Conservation (phyloP, 1,140 invertebrate genomes). For the Drosophila dunni region DNA sequence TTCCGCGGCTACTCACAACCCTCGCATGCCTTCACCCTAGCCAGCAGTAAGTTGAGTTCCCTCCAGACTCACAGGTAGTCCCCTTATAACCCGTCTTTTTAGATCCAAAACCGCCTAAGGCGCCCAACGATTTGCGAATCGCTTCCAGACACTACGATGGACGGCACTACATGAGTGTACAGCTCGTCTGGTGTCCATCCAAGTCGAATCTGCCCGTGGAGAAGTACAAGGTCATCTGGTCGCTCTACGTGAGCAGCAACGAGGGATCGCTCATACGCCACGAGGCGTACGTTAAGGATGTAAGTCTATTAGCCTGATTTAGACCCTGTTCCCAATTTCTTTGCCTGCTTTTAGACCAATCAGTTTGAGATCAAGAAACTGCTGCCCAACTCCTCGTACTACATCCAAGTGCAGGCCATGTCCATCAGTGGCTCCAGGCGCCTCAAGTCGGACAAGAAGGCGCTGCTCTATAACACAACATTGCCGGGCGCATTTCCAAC, state of each 20-base stretch:
- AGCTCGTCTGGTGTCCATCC: constrained; percentile 88
- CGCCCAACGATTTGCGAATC: constrained; percentile 88
- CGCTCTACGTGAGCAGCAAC: constrained; percentile 66
- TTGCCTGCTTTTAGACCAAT: constrained; percentile 51
- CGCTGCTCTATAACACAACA: constrained; percentile 88
- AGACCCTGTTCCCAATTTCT: background rate
- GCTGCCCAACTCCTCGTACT: constrained; percentile 88
- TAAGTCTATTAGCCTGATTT: constrained; percentile 57
- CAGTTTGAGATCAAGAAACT: constrained; percentile 86
- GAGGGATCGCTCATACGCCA: constrained; percentile 65
- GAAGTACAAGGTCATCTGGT: constrained; percentile 84
- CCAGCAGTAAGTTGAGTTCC: constrained; percentile 81
- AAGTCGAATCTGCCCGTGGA: constrained; percentile 88
- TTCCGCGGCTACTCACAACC: constrained; percentile 89
- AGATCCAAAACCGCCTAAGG: constrained; percentile 88
- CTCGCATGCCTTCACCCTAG: constrained; percentile 87
- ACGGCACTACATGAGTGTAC: constrained; percentile 85
- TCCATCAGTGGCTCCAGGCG: constrained; percentile 88
- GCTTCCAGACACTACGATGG: constrained; percentile 87
- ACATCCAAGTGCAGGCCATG: constrained; percentile 90
- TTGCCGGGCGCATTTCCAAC: constrained; percentile 76
- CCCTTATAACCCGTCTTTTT: constrained; percentile 11
- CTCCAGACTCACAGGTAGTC: background rate
- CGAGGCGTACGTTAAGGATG: constrained; percentile 78
- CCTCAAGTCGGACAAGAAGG: constrained; percentile 88